Conservation (phyloP, 2,113 vertebrate species). For the Grantiella picta region DNA sequence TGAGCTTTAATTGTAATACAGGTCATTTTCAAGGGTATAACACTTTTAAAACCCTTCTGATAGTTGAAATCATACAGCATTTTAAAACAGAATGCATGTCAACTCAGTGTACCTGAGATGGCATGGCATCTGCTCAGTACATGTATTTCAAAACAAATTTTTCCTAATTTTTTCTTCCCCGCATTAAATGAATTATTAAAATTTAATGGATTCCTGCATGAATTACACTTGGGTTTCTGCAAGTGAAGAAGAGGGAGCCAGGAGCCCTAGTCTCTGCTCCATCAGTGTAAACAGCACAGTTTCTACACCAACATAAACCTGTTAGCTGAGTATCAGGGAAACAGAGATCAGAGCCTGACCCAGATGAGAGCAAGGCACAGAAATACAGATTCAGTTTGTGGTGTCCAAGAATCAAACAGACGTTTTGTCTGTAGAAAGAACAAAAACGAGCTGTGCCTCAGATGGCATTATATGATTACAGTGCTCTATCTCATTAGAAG, state of each 20-base stretch:
- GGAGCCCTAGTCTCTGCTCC: not conserved
- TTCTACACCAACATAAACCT: not conserved
- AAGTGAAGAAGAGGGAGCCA: not conserved
- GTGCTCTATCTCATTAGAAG: not conserved
- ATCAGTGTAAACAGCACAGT: not conserved
- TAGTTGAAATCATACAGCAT: constrained; percentile 38
- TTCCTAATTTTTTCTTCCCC: not conserved
- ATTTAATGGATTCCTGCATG: not conserved
- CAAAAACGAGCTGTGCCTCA: not conserved
- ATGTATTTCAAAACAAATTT: not conserved
- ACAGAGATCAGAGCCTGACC: not conserved
- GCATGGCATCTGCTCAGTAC: constrained; percentile 7
- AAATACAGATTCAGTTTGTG: not conserved
- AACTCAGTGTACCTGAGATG: not conserved
- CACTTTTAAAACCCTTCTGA: constrained; percentile 37
- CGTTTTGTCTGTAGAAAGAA: not conserved
- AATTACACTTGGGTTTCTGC: not conserved
- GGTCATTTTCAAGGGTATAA: constrained; percentile 69
- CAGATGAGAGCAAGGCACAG: not conserved
- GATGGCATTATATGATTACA: not conserved
- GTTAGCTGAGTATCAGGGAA: not conserved
- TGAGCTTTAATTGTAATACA: constrained; percentile 60
- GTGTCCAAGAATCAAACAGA: not conserved
- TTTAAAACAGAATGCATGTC: not conserved
- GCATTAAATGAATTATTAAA: not conserved